Evolutionary conservation across 1,140 invertebrate species (phyloP), one percentile per base, ranked within the genome.

Genomic region (Thereuonema tuberculata): DNA sequence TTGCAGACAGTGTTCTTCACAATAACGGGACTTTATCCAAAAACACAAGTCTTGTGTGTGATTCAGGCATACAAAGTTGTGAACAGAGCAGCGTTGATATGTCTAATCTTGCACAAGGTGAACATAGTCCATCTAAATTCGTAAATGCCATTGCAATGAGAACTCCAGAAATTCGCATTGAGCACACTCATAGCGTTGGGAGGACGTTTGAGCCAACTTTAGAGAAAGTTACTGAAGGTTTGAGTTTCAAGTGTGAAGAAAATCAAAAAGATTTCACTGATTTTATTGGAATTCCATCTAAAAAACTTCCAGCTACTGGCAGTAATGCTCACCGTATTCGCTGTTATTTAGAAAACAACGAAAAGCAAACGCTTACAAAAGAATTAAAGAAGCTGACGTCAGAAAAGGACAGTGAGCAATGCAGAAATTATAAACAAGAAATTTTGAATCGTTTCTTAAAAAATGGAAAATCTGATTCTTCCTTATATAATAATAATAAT

Each of bases 61-160:
- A 59, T 24, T 59, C 57, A 9, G 57, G 57, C 2, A 49, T 59
- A 29, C 43, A 52, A 2, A 59, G 57, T 52, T 50, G 43, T 29
- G 57, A 59, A 26, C 21, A 43, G 21, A 58, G 56, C 27, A 47
- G 23, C 48, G 3, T 9, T 17, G 48, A 50, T 20, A 21, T 50
- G 48, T 20, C 23, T 5, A 20, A 9, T 20, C 48, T 50, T 21
- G 31, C 17, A 5, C 5, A 9, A 9, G 17, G 17, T 37, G 5
- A 37, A 5, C 17, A 17, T 37, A 5, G 31, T 5, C 5, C 17
- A 9, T 37, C 31, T 5, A n/a, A n/a, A n/a, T n/a, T n/a, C n/a
- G 37, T 43, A 43, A n/a, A 43, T 43, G 37, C 9, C 9, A 43
- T 12, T 9, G 37, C 37, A 12, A 43, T 43, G 37, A 12, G 37